phyloP scores from a whole-genome alignment of 2,888 invertebrate genomes.

The Hirtodrosophila histrioides region DNA sequence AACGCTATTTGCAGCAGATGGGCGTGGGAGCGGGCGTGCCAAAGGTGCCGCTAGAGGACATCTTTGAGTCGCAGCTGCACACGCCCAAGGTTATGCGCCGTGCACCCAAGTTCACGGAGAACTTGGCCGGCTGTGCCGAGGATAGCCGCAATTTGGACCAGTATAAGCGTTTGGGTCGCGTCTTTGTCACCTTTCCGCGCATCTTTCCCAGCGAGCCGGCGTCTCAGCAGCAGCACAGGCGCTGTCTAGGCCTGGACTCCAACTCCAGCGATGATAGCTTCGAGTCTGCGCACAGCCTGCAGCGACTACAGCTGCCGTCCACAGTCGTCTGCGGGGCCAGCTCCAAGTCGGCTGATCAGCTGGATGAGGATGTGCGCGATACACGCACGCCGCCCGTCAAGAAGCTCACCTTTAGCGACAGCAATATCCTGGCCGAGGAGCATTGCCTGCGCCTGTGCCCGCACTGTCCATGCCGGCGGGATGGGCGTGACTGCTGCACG shows the following conservation, averaged over 20 bases:
- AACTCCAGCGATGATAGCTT: conserved; percentile 85
- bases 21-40: conserved; percentile 62
- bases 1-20: conserved; percentile 82
- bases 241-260: conserved; percentile 85
- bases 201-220: conserved; percentile 67
- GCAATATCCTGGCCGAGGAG: conserved; percentile 82
- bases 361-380: conserved; percentile 83
- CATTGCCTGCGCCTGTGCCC: conserved; percentile 79
- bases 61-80: conserved; percentile 85
- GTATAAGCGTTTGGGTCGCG: conserved; percentile 86
- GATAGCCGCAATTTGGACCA: conserved; percentile 86
- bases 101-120: conserved; percentile 88
- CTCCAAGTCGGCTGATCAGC: conserved; percentile 86
- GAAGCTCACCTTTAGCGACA: conserved; percentile 84
- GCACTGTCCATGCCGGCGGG: conserved; percentile 79
- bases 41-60: conserved; percentile 80
- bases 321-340: conserved; percentile 59
- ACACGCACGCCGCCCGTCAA: conserved; percentile 66
- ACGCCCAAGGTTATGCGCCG: conserved; percentile 87
- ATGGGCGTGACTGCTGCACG: conserved; percentile 74
- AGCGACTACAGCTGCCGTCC: conserved; percentile 53
- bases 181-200: conserved; percentile 84
- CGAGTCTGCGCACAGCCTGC: conserved; percentile 79
- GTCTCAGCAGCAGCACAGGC: conserved; percentile 78
- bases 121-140: conserved; percentile 88